phyloP scores from a whole-genome alignment of 2,888 invertebrate genomes.

The Homarus gammarus region DNA sequence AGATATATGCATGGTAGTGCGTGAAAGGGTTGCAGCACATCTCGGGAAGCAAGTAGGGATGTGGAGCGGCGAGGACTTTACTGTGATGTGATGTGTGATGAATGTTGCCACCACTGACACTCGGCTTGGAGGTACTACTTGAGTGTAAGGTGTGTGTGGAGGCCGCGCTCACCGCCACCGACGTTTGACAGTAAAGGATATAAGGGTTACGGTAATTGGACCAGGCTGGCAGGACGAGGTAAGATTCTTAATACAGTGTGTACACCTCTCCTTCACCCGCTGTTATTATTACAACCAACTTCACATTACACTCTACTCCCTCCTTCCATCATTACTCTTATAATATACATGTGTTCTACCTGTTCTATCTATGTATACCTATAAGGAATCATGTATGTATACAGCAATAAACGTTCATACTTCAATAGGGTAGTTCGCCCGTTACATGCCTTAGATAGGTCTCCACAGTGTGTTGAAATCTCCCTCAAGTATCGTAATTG shows the following conservation, averaged over 20 bases:
- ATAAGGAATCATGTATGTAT: not conserved
- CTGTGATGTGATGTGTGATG: no score
- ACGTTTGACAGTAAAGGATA: constrained; percentile 28
- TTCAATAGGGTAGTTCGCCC: no score
- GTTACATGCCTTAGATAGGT: no score
- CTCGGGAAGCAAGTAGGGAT: not conserved
- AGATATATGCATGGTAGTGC: constrained; percentile 37
- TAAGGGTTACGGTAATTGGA: constrained; percentile 23
- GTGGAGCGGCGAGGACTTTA: not conserved
- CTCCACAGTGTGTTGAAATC: no score
- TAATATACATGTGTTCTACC: no score
- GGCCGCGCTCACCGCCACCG: not conserved
- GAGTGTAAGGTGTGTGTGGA: no score
- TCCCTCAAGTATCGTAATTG: no score
- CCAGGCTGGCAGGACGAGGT: not conserved
- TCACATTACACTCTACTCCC: no score
- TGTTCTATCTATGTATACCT: not conserved
- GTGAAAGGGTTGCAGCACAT: constrained; percentile 17
- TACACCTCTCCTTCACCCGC: not conserved
- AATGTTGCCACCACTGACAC: not conserved
- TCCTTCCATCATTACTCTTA: no score
- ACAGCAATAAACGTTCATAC: no score
- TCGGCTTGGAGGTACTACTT: not conserved
- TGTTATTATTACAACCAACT: not conserved
- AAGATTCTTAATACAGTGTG: not conserved